Evolutionary conservation across 2,888 invertebrate species (phyloP).

Genomic region (Onthophagus sagittarius): DNA sequence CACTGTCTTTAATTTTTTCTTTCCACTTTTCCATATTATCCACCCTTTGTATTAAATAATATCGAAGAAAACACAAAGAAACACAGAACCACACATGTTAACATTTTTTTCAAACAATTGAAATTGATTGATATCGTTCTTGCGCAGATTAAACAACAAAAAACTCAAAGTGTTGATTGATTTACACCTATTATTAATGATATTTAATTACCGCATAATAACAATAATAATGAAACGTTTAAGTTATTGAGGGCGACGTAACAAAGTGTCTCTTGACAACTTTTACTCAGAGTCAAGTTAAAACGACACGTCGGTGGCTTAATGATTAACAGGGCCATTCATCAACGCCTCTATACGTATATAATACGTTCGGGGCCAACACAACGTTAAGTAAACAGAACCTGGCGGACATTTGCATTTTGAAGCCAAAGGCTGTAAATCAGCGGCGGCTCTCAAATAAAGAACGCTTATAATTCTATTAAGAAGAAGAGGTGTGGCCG

Average conservation of each 20-base stretch:
- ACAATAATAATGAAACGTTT: not conserved
- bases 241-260: not conserved
- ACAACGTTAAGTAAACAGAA: slow-evolving; percentile 26
- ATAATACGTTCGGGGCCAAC: slow-evolving; percentile 24
- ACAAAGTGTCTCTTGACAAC: not conserved
- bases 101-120: not conserved
- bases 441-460: slow-evolving; percentile 18
- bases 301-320: not conserved
- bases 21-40: not conserved
- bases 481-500: not conserved
- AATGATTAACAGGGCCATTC: slow-evolving; percentile 10
- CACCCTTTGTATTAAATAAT: not conserved
- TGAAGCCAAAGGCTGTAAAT: slow-evolving; percentile 27
- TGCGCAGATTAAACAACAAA: too few species aligned
- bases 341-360: slow-evolving; percentile 8
- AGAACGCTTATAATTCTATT: slow-evolving; percentile 18
- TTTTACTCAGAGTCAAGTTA: not conserved
- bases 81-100: not conserved
- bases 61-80: not conserved
- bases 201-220: too few species aligned
- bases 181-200: too few species aligned
- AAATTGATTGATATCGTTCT: too few species aligned
- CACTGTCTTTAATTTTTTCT: not conserved
- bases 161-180: too few species aligned
- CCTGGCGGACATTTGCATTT: slow-evolving; percentile 27